Conservation (phyloP, 2,888 invertebrate genomes). For the Stegana nigrithorax region DNA sequence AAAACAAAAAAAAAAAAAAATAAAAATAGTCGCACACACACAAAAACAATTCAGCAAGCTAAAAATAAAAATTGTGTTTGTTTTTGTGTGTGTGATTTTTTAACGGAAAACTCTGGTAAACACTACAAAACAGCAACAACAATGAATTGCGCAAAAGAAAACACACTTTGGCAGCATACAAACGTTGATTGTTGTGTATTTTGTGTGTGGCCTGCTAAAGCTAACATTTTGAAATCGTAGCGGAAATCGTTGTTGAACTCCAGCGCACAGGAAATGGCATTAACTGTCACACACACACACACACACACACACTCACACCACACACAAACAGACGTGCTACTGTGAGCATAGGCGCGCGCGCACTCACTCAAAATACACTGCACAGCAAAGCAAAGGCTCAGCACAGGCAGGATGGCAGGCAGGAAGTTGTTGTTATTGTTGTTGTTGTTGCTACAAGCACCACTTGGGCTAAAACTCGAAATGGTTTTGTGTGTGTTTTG, state of each 20-base stretch:
- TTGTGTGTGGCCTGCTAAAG: conserved; percentile 2
- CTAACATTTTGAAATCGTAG: conserved; percentile 10
- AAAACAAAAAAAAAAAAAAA: background rate
- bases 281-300: conserved; percentile 7
- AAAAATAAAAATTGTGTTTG: background rate
- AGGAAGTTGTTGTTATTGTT: too few relatives aligned
- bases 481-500: background rate
- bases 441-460: background rate
- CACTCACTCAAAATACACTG: too few relatives aligned
- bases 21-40: too few relatives aligned
- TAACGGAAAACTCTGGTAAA: too few relatives aligned
- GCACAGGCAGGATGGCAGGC: too few relatives aligned
- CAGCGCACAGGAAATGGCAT: conserved; percentile 14
- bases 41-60: too few relatives aligned
- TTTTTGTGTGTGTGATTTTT: background rate
- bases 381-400: too few relatives aligned
- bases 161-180: background rate
- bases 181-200: background rate
- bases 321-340: background rate
- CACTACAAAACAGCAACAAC: conserved; percentile 23
- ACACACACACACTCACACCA: background rate
- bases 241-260: conserved; percentile 10
- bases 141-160: background rate
- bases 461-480: background rate
- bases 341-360: background rate